phyloP scores from a whole-genome alignment of 2,888 invertebrate species.

The Amiota minor region DNA sequence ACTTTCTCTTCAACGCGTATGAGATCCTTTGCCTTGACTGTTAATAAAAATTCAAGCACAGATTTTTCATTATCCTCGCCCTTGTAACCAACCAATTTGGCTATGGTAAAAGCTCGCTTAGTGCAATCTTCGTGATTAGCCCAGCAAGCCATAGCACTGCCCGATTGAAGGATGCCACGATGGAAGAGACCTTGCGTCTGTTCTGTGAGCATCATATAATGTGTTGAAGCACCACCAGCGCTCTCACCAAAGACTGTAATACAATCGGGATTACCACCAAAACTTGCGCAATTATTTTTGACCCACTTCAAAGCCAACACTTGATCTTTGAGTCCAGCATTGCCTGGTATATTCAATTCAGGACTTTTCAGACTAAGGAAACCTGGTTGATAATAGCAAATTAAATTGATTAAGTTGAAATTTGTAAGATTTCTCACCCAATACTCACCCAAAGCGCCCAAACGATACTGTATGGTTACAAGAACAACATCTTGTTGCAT shows the following conservation, averaged over 20 bases:
- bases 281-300: constrained; percentile 74
- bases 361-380: constrained; percentile 72
- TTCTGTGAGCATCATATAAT: constrained; percentile 75
- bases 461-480: constrained; percentile 74
- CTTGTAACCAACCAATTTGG: constrained; percentile 68
- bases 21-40: constrained; percentile 63
- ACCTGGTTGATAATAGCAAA: not conserved
- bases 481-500: constrained; percentile 74
- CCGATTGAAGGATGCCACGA: constrained; percentile 71
- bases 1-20: constrained; percentile 62
- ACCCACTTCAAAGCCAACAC: constrained; percentile 75
- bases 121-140: constrained; percentile 54
- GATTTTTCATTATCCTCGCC: constrained; percentile 71
- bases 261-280: constrained; percentile 75
- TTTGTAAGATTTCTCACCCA: not conserved
- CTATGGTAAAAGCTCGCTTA: constrained; percentile 60
- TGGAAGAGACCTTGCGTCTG: constrained; percentile 73
- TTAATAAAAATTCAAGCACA: constrained; percentile 68
- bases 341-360: constrained; percentile 74
- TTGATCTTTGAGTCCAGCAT: constrained; percentile 76
- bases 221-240: constrained; percentile 74
- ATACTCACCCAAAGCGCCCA: constrained; percentile 72
- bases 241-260: constrained; percentile 76
- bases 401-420: not conserved
- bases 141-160: constrained; percentile 64